Conservation (phyloP, 1,140 invertebrate genomes). For the Mycetomoellerius zeteki region DNA sequence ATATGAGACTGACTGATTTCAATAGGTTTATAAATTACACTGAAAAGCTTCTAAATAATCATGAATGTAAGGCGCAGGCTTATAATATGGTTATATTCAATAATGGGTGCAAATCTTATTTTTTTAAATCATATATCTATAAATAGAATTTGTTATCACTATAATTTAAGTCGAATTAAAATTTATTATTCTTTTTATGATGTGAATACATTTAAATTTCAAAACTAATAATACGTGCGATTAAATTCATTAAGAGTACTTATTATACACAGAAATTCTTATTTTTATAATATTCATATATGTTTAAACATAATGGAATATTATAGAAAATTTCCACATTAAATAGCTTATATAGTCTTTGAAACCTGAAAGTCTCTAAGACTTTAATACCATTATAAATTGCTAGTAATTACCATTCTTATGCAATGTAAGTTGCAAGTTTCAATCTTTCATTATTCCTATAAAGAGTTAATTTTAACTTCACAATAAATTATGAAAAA, state of each 20-base stretch:
- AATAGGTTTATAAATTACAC: constrained; percentile 68
- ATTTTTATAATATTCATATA: neutral
- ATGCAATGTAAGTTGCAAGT: neutral
- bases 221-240: constrained; percentile 13
- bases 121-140: constrained; percentile 45
- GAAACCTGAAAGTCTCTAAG: neutral
- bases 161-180: neutral
- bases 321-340: neutral
- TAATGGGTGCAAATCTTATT: constrained; percentile 70
- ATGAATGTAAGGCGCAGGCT: constrained; percentile 67
- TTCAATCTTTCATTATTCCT: constrained; percentile 19
- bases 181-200: neutral
- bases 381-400: neutral
- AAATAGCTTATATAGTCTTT: neutral
- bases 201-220: neutral
- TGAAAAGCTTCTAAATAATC: constrained; percentile 79
- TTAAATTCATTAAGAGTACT: neutral
- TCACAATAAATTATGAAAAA: neutral
- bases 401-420: neutral
- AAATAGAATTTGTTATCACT: constrained; percentile 26
- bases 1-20: constrained; percentile 73
- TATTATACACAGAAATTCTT: neutral
- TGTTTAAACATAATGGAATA: neutral
- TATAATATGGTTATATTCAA: constrained; percentile 79
- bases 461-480: neutral